phyloP scores from a whole-genome alignment of 2,113 vertebrate species.

The Acanthisitta chloris region DNA sequence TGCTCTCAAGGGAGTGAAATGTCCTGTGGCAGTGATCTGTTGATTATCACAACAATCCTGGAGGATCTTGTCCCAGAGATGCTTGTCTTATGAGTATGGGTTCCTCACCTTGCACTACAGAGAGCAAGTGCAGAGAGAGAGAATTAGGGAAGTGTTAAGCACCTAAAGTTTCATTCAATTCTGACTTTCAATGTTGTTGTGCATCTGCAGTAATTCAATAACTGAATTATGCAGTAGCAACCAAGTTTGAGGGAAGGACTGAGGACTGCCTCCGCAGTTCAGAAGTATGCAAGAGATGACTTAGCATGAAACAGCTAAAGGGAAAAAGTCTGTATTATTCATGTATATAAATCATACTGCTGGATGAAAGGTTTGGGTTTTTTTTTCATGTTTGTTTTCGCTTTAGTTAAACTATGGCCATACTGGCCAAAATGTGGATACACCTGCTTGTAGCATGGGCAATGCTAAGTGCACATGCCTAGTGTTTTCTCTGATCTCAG shows the following conservation, averaged over 20 bases:
- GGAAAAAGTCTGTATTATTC: background rate
- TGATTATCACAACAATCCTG: background rate
- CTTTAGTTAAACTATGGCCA: background rate
- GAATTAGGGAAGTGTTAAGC: background rate
- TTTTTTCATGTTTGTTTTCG: background rate
- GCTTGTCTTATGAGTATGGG: background rate
- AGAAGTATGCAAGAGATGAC: background rate
- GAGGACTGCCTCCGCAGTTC: background rate
- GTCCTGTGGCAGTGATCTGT: background rate
- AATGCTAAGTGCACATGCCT: background rate
- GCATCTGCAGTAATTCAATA: background rate
- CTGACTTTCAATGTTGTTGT: background rate
- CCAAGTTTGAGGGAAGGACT: background rate
- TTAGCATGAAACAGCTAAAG: background rate
- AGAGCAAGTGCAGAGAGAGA: background rate
- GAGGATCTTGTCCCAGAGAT: background rate
- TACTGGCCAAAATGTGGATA: background rate
- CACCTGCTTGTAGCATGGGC: no score
- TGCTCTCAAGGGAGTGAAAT: background rate
- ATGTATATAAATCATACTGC: background rate
- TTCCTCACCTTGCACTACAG: background rate
- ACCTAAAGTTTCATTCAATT: background rate
- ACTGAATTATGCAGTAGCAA: background rate
- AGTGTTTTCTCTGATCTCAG: background rate
- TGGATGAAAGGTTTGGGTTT: background rate